These are phyloP conservation scores for Selene dorsalis DNA, from an alignment of 2,797 vertebrate species.

Conservation along the genomic window DNA sequence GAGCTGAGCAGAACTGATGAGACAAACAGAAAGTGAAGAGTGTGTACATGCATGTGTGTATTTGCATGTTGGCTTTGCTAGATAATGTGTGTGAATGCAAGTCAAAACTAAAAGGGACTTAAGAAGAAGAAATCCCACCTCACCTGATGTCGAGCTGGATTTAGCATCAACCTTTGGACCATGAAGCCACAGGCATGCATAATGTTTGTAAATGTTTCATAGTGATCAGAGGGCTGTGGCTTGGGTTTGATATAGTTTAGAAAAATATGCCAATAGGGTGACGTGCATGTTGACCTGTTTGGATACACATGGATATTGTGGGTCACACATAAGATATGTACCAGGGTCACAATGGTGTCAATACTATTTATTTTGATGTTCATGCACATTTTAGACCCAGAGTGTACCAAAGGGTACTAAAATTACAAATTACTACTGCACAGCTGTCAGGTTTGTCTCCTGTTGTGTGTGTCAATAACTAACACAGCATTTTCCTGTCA, in stretches of 20 bases:
- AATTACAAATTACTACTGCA: background rate
- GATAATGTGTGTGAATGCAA: background rate
- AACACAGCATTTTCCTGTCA: background rate
- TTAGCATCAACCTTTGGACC: constrained; percentile 7
- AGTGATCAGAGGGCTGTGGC: constrained; percentile 3
- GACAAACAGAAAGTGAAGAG: constrained; percentile 16
- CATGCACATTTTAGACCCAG: background rate
- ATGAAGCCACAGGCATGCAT: background rate
- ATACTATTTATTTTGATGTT: background rate
- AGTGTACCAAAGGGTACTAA: background rate
- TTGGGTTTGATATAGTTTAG: background rate
- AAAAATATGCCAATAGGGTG: constrained; percentile 1
- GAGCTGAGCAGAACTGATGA: constrained; percentile 5
- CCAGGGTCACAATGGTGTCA: background rate
- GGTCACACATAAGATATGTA: background rate
- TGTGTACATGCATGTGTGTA: background rate
- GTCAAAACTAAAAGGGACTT: background rate
- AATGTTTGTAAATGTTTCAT: constrained; percentile 15
- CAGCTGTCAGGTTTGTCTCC: background rate
- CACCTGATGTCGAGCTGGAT: constrained; percentile 13
- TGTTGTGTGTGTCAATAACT: background rate
- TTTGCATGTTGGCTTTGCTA: constrained; percentile 2
- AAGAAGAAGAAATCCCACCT: constrained; percentile 6
- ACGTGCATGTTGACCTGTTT: background rate
- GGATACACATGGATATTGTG: background rate